phyloP scores from a whole-genome alignment of 1,140 invertebrate species.

The Papilio dardanus region DNA sequence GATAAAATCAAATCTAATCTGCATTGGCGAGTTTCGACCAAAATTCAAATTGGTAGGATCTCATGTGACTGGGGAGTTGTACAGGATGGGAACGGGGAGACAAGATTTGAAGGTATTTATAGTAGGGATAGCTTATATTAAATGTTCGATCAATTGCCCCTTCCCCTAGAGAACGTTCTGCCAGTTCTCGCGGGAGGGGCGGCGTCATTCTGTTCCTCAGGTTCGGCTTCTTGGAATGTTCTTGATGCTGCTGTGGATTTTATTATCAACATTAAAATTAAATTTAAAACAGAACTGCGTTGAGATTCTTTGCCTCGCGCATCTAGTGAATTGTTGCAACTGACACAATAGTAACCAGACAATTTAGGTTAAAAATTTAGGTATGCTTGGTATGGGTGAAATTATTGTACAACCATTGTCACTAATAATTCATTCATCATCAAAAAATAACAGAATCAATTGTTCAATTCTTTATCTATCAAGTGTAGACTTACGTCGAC shows the following conservation, averaged over 20 bases:
- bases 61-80: neutral
- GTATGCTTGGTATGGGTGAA: too few species aligned
- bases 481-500: constrained; percentile 67
- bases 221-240: constrained; percentile 58
- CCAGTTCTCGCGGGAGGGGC: constrained; percentile 57
- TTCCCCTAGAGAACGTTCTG: constrained; percentile 62
- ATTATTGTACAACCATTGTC: too few species aligned
- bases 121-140: constrained; percentile 33
- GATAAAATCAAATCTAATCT: constrained; percentile 27
- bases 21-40: constrained; percentile 1
- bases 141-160: constrained; percentile 55
- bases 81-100: constrained; percentile 35
- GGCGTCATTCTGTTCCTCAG: constrained; percentile 63
- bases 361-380: too few species aligned
- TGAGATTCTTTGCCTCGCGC: too few species aligned
- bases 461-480: neutral
- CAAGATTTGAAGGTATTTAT: constrained; percentile 13
- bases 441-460: too few species aligned
- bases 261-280: neutral
- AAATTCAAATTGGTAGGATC: neutral
- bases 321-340: too few species aligned
- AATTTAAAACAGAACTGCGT: too few species aligned
- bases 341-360: too few species aligned
- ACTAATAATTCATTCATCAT: too few species aligned
- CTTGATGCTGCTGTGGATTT: constrained; percentile 54